Base-by-base conservation (phyloP, 2,888 invertebrate genomes). In the Idaea aversata region DNA sequence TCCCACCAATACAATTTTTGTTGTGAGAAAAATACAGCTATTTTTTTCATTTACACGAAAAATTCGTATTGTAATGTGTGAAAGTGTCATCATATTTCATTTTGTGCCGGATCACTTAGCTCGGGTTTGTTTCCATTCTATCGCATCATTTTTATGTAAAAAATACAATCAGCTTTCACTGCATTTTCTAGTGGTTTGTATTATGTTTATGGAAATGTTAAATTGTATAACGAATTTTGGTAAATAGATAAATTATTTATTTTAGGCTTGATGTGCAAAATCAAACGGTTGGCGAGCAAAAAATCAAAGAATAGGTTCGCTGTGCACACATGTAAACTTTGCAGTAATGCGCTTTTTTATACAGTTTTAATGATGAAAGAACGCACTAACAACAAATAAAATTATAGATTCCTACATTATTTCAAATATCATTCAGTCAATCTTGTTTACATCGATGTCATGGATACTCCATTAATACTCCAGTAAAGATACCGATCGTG, bases 41-140 rank as follows among this genome's bases (percentile, higher is more conserved):
- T 80, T 80, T 87, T 85, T 87, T 86, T 84, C 84, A 84, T 87
- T 85, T 88, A 87, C 87, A 84, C 87, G 84, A 85, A 88, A 88
- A 88, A 88, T 88, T 88, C 88, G 85, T 91, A 91, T 89, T 90
- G 91, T 91, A 91, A 91, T 91, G 89, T 85, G 90, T 88, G 87
- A 85, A 90, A 90, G 87, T 91, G 91, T 91, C 91, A 88, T 88
- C 91, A 88, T 92, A 92, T 90, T 87, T 92, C 91, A 91, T 90
- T 88, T 90, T 88, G 86, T 88, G 87, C 88, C 87, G 89, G 91
- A 89, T 91, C 91, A 91, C 91, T 91, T 91, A 91, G 85, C 87
- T 81, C 68, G 82, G 72, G 15, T 59, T 72, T 63, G 86, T 87
- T 64, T 87, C 85, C 91, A 86, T 78, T 88, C 80, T 73, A 60